Evolutionary conservation across 2,113 vertebrate genomes (phyloP), one percentile per base, ranked within the genome.

Genomic region (Vidua chalybeata): DNA sequence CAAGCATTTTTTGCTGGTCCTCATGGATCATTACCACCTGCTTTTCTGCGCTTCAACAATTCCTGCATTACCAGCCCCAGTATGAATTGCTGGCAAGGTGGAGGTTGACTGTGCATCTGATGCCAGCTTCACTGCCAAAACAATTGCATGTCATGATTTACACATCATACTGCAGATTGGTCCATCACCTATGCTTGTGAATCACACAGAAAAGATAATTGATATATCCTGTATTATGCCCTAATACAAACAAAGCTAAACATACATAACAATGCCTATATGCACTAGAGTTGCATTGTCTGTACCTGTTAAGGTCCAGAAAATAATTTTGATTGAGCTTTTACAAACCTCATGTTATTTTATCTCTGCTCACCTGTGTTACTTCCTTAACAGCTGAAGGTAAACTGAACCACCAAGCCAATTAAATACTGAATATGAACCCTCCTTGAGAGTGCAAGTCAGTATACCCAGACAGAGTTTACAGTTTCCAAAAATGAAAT

Each of bases 1-100:
- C 2, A 6, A 52, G 16, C 14, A 19, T 15, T 27, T 7, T 45
- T 69, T 0, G 0, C 13, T 37, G 41, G 17, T 52, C 77, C 35
- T 84, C 48, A 48, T 0, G 0, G 48, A 39, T 63, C 39, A 30
- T 68, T 41, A 52, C 31, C 31, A 30, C 39, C 41, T 76, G 37
- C 58, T 68, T 61, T 41, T 84, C 33, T 43, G 35, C 52, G 37
- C 15, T 49, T 69, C 21, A 78, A 17, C 49, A 68, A 15, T 17
- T 63, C 21, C 49, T 72, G 58, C 7, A 9, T 30, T 51, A 45
- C 18, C 3, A 2, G 13, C 10, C 18, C 7, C 26, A 15, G 20
- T 15, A 23, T 23, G 51, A 92, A 55, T 0, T 68, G n/a, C 66
- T 64, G 43, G 11, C 37, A 85, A 23, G 16, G 4, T 17, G 10